phyloP scores from a whole-genome alignment of 2,888 invertebrate genomes.

The Cordylochernes scorpioides region DNA sequence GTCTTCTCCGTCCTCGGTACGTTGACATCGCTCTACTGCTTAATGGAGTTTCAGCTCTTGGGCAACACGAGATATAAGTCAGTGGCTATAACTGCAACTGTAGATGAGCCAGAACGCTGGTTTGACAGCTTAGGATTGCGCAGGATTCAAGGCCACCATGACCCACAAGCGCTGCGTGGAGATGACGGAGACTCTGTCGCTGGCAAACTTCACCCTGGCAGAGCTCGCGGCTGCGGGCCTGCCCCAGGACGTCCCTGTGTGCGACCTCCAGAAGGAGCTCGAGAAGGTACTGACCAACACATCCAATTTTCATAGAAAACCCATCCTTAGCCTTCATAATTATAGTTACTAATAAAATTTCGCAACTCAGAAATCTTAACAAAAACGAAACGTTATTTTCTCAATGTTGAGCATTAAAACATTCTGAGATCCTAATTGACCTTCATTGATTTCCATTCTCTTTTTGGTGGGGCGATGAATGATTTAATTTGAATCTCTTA shows the following conservation, averaged over 20 bases:
- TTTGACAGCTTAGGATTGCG: too few species aligned
- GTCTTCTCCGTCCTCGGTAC: constrained; percentile 73
- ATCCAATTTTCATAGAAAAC: not conserved
- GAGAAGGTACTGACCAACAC: constrained; percentile 47
- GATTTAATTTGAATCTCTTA: too few species aligned
- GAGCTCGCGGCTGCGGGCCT: constrained; percentile 7
- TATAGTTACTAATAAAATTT: constrained; percentile 1
- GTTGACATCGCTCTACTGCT: constrained; percentile 4
- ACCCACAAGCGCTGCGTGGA: constrained; percentile 45
- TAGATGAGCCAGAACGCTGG: too few species aligned
- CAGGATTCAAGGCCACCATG: constrained; percentile 58
- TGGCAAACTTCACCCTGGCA: constrained; percentile 4
- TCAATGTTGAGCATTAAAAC: too few species aligned
- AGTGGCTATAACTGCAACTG: too few species aligned
- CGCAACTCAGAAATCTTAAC: too few species aligned
- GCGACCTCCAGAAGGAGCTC: constrained; percentile 56
- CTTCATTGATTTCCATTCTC: too few species aligned
- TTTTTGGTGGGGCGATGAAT: too few species aligned
- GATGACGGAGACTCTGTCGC: constrained; percentile 33
- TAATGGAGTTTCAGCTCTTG: not conserved
- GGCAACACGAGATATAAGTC: too few species aligned
- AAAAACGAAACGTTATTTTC: too few species aligned
- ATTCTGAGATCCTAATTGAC: too few species aligned
- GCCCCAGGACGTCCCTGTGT: constrained; percentile 31
- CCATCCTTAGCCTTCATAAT: too few species aligned